Evolutionary conservation across 2,113 vertebrate genomes (phyloP).

Genomic region (Sigmodon hispidus): DNA sequence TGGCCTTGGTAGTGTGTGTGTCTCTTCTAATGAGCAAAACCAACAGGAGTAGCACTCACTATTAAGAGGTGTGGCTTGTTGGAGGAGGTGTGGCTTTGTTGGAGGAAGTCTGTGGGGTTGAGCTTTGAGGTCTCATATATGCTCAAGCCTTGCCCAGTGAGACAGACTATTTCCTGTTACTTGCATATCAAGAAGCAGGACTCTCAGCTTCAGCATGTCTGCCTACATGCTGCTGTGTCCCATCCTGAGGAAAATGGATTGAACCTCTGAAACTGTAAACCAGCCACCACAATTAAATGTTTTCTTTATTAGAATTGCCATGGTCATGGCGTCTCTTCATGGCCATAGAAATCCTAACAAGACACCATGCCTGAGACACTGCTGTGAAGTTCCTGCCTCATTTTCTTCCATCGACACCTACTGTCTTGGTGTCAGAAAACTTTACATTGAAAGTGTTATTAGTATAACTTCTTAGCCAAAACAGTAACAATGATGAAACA

Average conservation of each 20-base stretch:
- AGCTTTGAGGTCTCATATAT: background rate
- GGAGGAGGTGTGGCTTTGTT: background rate
- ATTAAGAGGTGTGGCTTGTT: too few relatives aligned
- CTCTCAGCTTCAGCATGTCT: background rate
- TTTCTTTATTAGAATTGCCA: background rate
- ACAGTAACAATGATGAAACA: background rate
- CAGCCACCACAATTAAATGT: too few relatives aligned
- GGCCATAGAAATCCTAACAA: background rate
- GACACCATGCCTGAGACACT: background rate
- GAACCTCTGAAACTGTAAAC: background rate
- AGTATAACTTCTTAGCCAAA: background rate
- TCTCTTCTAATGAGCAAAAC: too few relatives aligned
- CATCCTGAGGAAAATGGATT: background rate
- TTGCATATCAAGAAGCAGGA: background rate
- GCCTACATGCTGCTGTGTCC: fast-evolving
- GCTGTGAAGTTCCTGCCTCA: fast-evolving
- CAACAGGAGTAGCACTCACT: too few relatives aligned
- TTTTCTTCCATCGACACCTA: background rate
- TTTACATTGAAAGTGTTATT: background rate
- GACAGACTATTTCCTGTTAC: background rate
- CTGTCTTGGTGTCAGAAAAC: background rate
- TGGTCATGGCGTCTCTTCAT: background rate
- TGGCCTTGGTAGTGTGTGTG: too few relatives aligned
- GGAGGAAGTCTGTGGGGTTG: background rate
- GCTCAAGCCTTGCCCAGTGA: background rate